Percentiles rank a stretch among this genome's conserved stretches.
phyloP scores from a whole-genome alignment of 1,140 invertebrate species.

The Caenorhabditis briggsae region DNA sequence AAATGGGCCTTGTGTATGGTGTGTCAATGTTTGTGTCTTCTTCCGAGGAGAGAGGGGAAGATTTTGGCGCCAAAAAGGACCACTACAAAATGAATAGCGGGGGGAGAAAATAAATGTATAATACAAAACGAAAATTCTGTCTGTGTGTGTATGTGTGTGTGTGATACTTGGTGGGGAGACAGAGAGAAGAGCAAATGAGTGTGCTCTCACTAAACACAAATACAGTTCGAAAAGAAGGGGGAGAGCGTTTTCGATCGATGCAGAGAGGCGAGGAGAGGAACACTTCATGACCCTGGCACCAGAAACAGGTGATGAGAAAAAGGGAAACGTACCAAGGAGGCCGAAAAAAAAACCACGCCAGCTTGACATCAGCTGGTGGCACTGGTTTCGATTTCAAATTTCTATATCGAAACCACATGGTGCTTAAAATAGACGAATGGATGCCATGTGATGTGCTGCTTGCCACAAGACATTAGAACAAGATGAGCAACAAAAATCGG shows the following conservation, averaged over 20 bases:
- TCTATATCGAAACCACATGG: constrained; percentile 16
- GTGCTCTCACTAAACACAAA: constrained; percentile 44
- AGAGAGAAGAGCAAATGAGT: constrained; percentile 42
- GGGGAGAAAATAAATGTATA: background rate
- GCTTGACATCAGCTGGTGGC: constrained; percentile 4
- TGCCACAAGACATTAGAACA: background rate
- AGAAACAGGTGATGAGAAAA: too few relatives aligned
- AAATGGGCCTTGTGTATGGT: constrained; percentile 1
- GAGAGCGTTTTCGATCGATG: background rate
- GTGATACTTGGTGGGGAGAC: constrained; percentile 21
- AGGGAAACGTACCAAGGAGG: background rate
- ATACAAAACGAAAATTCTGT: background rate
- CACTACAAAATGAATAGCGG: background rate
- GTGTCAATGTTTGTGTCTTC: constrained; percentile 43
- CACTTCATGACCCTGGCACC: too few relatives aligned
- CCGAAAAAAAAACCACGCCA: background rate
- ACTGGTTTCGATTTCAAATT: background rate
- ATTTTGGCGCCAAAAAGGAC: constrained; percentile 23
- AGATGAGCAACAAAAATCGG: background rate
- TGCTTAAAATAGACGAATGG: background rate
- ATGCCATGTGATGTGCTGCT: constrained; percentile 7
- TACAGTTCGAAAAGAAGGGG: constrained; percentile 11
- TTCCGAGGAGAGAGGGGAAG: background rate
- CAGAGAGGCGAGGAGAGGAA: background rate
- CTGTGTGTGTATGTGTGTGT: too few relatives aligned